Evolutionary conservation across 2,888 invertebrate genomes (phyloP).

Genomic region (Romanomermis culicivorax): DNA sequence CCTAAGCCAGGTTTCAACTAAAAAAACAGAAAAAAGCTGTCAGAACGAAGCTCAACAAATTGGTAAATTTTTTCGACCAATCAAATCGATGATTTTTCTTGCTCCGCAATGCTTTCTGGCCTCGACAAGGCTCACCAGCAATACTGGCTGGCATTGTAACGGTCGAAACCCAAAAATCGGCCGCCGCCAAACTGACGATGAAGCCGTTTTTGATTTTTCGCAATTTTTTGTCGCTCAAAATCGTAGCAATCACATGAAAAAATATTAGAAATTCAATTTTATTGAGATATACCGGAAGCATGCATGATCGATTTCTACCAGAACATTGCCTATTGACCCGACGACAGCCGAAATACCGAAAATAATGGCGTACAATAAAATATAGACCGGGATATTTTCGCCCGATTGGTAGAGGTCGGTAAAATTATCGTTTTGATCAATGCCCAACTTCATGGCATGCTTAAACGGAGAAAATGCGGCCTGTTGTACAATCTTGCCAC

Average conservation of each 20-base stretch:
- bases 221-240: not conserved
- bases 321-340: not conserved
- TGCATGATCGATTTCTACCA: too few species aligned
- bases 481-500: too few species aligned
- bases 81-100: too few species aligned
- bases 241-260: not conserved
- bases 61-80: too few species aligned
- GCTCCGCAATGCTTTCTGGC: too few species aligned
- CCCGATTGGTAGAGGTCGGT: not conserved
- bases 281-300: not conserved
- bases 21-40: too few species aligned
- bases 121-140: not conserved
- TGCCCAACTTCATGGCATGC: too few species aligned
- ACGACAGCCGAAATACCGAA: not conserved
- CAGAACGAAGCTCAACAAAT: too few species aligned
- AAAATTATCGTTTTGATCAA: not conserved
- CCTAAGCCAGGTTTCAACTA: too few species aligned
- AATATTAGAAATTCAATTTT: not conserved
- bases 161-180: not conserved
- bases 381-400: conserved; percentile 2
- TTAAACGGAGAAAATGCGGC: too few species aligned
- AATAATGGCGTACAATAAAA: not conserved
- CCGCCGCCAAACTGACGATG: not conserved
- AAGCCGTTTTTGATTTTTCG: not conserved
- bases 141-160: conserved; percentile 1